These are phyloP conservation scores for Chondrilla cf. caribensis DNA, from an alignment of 37 sponge, comb jelly and placozoan species.

Conservation along the genomic window DNA sequence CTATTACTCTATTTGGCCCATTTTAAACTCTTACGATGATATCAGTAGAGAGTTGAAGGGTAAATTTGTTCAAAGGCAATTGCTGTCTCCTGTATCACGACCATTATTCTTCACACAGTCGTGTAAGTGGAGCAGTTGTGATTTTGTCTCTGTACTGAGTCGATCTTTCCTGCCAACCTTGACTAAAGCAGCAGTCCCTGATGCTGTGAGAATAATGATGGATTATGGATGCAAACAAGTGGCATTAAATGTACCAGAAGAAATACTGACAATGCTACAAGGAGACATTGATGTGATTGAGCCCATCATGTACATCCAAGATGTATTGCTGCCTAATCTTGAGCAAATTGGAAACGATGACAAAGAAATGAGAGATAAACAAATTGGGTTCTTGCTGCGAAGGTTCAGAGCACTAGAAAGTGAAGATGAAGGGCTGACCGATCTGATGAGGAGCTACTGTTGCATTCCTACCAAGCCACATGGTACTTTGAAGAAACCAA, in stretches of 20 bases:
- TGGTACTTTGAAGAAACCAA: constrained; percentile 4
- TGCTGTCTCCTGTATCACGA: not conserved
- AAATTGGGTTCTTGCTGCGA: constrained; percentile 29
- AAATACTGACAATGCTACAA: not conserved
- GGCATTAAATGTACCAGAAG: not conserved
- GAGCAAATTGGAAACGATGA: not conserved
- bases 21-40: not conserved
- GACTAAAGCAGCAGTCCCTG: not conserved
- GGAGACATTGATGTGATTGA: not conserved
- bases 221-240: not conserved
- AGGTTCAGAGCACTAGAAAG: not conserved
- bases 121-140: not conserved
- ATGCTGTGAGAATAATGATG: not conserved
- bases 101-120: not conserved
- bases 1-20: constrained; percentile 60
- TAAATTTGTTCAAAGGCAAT: constrained; percentile 5
- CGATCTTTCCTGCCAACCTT: not conserved
- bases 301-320: not conserved
- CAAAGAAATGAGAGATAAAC: constrained; percentile 6
- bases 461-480: constrained; percentile 32
- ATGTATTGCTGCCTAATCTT: not conserved
- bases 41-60: constrained; percentile 16
- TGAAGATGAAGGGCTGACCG: constrained; percentile 17
- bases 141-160: not conserved
- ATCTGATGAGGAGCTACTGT: not conserved